Evolutionary conservation across 2,888 invertebrate species (phyloP).

Genomic region (Amiota mariae): DNA sequence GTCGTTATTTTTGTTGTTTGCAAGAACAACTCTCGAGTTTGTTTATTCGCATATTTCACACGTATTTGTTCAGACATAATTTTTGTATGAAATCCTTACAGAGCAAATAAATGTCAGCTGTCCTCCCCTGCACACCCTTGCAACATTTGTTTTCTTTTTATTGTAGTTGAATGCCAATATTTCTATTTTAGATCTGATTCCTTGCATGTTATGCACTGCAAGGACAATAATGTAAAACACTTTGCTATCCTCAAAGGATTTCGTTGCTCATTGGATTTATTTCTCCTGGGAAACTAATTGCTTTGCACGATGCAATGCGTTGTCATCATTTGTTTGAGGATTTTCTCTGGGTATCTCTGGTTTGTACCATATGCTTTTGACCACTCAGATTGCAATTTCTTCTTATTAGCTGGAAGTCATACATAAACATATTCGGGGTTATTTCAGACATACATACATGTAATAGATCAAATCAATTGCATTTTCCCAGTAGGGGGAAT

Average conservation of each 20-base stretch:
- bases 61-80: not conserved
- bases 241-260: constrained; percentile 21
- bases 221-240: constrained; percentile 6
- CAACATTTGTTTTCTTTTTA: not conserved
- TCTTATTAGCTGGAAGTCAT: not conserved
- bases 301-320: not conserved
- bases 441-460: not conserved
- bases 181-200: not conserved
- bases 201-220: constrained; percentile 20
- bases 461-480: constrained; percentile 10
- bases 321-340: constrained; percentile 17
- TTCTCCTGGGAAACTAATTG: constrained; percentile 14
- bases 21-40: no score
- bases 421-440: not conserved
- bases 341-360: not conserved
- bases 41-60: constrained; percentile 15
- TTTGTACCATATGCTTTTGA: not conserved
- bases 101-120: constrained; percentile 60
- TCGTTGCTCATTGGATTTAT: constrained; percentile 15
- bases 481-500: constrained; percentile 4
- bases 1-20: constrained; percentile 18
- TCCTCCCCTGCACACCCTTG: not conserved
- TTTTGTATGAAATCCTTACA: constrained; percentile 56
- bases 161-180: constrained; percentile 18
- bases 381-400: constrained; percentile 2